Conservation (phyloP, 2,113 vertebrate genomes). For the Rhea americana region DNA sequence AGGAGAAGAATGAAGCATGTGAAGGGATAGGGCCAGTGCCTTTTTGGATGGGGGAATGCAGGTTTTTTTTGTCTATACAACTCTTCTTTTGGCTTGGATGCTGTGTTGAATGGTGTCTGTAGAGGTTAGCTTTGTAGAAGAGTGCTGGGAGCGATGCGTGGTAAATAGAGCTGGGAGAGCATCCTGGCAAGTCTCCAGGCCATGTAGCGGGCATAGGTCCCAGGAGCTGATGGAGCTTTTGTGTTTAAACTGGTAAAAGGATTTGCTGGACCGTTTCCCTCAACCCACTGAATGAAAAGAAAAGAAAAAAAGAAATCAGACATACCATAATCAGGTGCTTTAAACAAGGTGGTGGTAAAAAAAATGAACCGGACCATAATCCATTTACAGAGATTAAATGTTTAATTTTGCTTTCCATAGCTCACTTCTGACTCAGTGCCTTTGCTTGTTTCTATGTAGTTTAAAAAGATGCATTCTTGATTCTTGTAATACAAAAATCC, state of each 20-base stretch:
- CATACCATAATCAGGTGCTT: background rate
- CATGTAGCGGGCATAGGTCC: background rate
- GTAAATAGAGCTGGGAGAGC: constrained; percentile 57
- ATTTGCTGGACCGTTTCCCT: constrained; percentile 56
- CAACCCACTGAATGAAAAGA: constrained; percentile 37
- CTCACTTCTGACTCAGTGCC: background rate
- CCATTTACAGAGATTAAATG: background rate
- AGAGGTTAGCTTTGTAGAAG: background rate
- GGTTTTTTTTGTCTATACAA: background rate
- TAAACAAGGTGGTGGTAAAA: constrained; percentile 1
- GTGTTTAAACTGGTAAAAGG: constrained; percentile 5
- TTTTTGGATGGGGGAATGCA: background rate
- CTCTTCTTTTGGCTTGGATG: background rate
- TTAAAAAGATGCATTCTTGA: background rate
- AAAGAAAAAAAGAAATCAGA: background rate
- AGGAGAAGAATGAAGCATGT: background rate
- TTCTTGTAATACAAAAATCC: background rate
- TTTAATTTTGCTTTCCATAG: background rate
- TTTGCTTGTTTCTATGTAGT: background rate
- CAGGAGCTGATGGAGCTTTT: constrained; percentile 4
- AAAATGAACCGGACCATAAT: background rate
- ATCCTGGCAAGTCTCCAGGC: constrained; percentile 38
- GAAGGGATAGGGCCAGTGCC: background rate
- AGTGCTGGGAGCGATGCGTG: background rate
- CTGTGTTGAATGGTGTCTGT: background rate